phyloP scores from a whole-genome alignment of 2,888 invertebrate species.

The Drosophila merina region DNA sequence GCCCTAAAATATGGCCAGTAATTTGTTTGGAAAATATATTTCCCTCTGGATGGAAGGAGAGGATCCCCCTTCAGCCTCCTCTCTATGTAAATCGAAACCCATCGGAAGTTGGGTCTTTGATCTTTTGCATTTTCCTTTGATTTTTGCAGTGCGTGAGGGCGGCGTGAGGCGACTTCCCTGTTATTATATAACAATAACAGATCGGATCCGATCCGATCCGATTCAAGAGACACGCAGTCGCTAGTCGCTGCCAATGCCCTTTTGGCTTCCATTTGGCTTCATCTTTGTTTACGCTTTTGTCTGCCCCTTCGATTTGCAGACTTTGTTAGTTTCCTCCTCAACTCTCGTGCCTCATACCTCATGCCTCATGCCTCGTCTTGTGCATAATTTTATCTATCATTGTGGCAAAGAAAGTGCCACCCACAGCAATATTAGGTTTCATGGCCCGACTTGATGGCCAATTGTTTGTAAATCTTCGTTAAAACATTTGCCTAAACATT shows the following conservation, averaged over 20 bases:
- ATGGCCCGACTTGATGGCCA: neutral
- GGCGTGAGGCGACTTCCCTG: slow-evolving; percentile 22
- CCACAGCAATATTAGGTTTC: slow-evolving; percentile 20
- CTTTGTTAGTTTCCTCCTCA: slow-evolving; percentile 16
- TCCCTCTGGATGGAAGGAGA: neutral
- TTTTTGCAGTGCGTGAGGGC: slow-evolving; percentile 37
- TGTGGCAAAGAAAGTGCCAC: slow-evolving; percentile 45
- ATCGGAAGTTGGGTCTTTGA: slow-evolving; percentile 41
- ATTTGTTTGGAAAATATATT: slow-evolving; percentile 1
- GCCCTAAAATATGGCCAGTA: too few relatives aligned
- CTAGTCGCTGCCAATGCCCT: slow-evolving; percentile 30
- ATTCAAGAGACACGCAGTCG: slow-evolving; percentile 35
- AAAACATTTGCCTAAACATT: too few relatives aligned
- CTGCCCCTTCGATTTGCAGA: neutral
- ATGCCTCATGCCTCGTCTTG: neutral
- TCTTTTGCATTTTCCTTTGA: slow-evolving; percentile 25
- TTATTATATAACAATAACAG: slow-evolving; percentile 31
- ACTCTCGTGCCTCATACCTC: neutral
- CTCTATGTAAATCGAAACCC: slow-evolving; percentile 34
- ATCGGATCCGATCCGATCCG: slow-evolving; percentile 10
- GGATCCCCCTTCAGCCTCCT: too few relatives aligned
- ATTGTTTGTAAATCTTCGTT: neutral
- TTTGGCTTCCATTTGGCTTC: slow-evolving; percentile 13
- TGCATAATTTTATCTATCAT: slow-evolving; percentile 36
- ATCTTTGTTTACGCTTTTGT: slow-evolving; percentile 4